Evolutionary conservation across 2,888 invertebrate genomes (phyloP).

Genomic region (Antheraea yamamai): DNA sequence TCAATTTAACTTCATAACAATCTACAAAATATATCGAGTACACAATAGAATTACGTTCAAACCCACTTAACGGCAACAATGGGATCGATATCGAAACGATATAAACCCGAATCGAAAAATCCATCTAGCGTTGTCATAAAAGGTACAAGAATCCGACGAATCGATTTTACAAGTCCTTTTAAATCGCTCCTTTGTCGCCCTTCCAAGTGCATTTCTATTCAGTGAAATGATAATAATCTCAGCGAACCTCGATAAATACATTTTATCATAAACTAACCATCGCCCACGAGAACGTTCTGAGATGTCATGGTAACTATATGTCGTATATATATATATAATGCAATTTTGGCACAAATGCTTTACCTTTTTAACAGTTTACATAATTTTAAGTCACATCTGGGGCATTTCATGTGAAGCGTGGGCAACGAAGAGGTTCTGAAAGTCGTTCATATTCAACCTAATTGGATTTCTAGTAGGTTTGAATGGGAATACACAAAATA

Average conservation of each 20-base stretch:
- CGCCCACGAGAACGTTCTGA: background rate
- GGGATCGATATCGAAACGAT: conserved; percentile 39
- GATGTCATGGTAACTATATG: too few species aligned
- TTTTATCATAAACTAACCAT: background rate
- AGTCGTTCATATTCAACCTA: too few species aligned
- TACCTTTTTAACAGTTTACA: too few species aligned
- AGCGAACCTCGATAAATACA: background rate
- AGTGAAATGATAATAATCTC: background rate
- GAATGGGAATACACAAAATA: too few species aligned
- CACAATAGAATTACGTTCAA: conserved; percentile 31
- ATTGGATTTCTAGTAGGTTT: too few species aligned
- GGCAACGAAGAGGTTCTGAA: too few species aligned
- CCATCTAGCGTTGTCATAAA: conserved; percentile 10
- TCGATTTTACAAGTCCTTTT: conserved; percentile 1
- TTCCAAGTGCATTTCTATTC: background rate
- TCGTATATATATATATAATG: too few species aligned
- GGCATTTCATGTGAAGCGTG: too few species aligned
- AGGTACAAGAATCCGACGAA: background rate
- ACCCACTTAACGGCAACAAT: conserved; percentile 45
- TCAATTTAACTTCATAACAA: background rate
- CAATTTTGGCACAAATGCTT: too few species aligned
- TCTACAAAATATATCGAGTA: conserved; percentile 12
- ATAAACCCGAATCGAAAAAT: conserved; percentile 17
- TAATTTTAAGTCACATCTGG: too few species aligned
- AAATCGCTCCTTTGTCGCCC: conserved; percentile 8